A percentile compares a stretch with the other conserved stretches of the same genome.
phyloP scores from a whole-genome alignment of 1,140 invertebrate genomes.

The Drosophila hydei region DNA sequence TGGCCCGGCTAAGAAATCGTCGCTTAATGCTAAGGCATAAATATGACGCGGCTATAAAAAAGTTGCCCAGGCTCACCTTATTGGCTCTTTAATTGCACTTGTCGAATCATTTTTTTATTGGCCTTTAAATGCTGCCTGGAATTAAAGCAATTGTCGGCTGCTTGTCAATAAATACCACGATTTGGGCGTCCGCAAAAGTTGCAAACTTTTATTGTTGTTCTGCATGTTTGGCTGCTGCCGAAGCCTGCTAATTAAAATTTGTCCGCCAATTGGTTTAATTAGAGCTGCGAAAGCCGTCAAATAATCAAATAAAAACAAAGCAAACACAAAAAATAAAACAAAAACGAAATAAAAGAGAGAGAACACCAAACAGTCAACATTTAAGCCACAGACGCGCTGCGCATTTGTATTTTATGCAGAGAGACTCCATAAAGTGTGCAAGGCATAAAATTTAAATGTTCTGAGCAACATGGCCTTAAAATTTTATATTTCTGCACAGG shows the following conservation, averaged over 20 bases:
- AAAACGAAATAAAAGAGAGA: too few relatives aligned
- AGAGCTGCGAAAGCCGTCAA: conserved; percentile 65
- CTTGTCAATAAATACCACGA: conserved; percentile 50
- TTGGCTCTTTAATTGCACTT: conserved; percentile 76
- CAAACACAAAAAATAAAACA: neutral
- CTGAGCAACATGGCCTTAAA: neutral
- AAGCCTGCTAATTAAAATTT: conserved; percentile 74
- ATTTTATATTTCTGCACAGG: neutral
- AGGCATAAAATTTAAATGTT: conserved; percentile 11
- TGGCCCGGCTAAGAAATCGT: conserved; percentile 23
- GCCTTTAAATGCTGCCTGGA: conserved; percentile 64
- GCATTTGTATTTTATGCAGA: conserved; percentile 20
- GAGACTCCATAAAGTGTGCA: conserved; percentile 20
- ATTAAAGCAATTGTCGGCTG: conserved; percentile 74
- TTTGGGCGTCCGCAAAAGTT: conserved; percentile 60
- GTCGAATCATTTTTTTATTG: conserved; percentile 70
- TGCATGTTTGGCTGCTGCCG: conserved; percentile 15
- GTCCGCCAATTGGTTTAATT: conserved; percentile 72
- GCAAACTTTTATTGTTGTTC: conserved; percentile 67
- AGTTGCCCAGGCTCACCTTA: conserved; percentile 55
- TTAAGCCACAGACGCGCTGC: conserved; percentile 3
- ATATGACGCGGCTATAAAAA: conserved; percentile 69
- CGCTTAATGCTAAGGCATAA: conserved; percentile 59
- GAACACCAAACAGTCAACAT: neutral
- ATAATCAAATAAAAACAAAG: conserved; percentile 53